phyloP scores from a whole-genome alignment of 1,140 invertebrate species.

The Trichomalopsis sarcophagae region DNA sequence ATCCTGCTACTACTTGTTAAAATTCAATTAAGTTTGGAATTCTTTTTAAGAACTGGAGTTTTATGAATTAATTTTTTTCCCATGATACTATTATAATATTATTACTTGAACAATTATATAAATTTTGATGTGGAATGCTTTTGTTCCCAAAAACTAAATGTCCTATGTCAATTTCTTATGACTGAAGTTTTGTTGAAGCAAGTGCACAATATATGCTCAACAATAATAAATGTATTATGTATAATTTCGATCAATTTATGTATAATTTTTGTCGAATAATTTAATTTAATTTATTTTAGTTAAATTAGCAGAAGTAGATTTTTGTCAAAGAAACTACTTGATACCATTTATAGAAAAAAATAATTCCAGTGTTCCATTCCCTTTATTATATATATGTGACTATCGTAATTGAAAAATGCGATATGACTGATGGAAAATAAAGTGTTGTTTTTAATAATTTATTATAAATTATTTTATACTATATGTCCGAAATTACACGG shows the following conservation, averaged over 20 bases:
- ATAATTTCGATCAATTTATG: not conserved
- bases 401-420: constrained; percentile 40
- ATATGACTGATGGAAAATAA: constrained; percentile 51
- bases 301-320: constrained; percentile 22
- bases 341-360: constrained; percentile 25
- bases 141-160: constrained; percentile 35
- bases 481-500: not conserved
- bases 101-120: not conserved
- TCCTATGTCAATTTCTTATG: constrained; percentile 42
- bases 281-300: constrained; percentile 47
- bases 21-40: constrained; percentile 37
- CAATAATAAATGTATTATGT: constrained; percentile 24
- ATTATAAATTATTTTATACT: constrained; percentile 18
- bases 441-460: constrained; percentile 51
- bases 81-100: constrained; percentile 1
- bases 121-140: constrained; percentile 40
- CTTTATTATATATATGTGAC: constrained; percentile 41
- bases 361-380: constrained; percentile 49
- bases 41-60: not conserved
- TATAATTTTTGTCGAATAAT: constrained; percentile 27
- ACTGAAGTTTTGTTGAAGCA: constrained; percentile 38
- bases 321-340: constrained; percentile 9
- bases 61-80: constrained; percentile 19
- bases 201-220: constrained; percentile 38
- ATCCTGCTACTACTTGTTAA: constrained; percentile 35